Evolutionary conservation across 1,140 invertebrate species (phyloP).

Genomic region (Sesamia nonagrioides): DNA sequence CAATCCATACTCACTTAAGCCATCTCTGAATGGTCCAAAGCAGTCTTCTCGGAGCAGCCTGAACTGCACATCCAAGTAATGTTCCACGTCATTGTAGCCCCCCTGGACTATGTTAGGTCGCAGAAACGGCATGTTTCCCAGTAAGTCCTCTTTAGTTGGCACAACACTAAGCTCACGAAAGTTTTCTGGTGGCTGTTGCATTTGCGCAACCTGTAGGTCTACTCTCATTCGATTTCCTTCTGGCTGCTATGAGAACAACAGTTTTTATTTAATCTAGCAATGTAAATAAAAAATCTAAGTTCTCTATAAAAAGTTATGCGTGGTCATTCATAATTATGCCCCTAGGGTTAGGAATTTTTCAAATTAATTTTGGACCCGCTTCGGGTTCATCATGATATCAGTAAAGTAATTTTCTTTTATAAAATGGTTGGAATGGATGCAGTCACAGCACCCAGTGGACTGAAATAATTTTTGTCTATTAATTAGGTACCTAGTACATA

Average conservation of each 20-base stretch:
- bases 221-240: background rate
- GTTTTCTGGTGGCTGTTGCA: conserved; percentile 78
- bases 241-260: background rate
- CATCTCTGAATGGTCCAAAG: conserved; percentile 88
- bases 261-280: no score
- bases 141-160: conserved; percentile 71
- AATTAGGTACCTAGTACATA: no score
- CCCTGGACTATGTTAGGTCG: conserved; percentile 89
- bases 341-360: no score
- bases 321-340: no score
- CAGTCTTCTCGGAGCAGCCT: conserved; percentile 93
- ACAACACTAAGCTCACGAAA: conserved; percentile 86
- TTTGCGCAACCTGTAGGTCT: conserved; percentile 1
- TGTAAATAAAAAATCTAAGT: no score
- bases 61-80: conserved; percentile 94
- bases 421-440: no score
- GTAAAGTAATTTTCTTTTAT: no score
- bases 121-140: conserved; percentile 60
- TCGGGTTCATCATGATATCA: no score
- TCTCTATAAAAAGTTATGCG: no score
- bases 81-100: conserved; percentile 88
- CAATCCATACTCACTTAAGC: conserved; percentile 76
- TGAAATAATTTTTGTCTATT: no score
- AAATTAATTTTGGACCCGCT: no score
- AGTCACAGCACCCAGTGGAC: no score